Evolutionary conservation across 2,797 vertebrate genomes (phyloP), one percentile per base, ranked within the genome.

Genomic region (Poecilia gillii): DNA sequence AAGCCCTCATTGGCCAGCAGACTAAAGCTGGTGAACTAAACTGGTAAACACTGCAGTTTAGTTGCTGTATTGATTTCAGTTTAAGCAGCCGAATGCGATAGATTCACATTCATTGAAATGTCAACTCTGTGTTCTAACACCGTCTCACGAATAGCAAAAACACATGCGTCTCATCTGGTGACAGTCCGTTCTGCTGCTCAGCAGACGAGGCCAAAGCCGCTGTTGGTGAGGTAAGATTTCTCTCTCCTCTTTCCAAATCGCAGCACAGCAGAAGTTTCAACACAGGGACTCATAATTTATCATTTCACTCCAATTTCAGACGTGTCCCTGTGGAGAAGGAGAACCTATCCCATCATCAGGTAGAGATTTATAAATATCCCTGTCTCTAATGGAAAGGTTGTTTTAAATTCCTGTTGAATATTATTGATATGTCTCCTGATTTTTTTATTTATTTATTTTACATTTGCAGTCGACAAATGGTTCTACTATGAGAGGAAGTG

Each of bases 381-480:
- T 72, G 0, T 51, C 43, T 31, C 18, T 68, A 64, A 62, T 41
- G 0, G 33, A 18, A 8, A 74, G 5, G 79, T 73, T 41, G 20
- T 31, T 14, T 59, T 78, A 0, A 47, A 74, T 77, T 78, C 51
- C 68, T 70, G 25, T 39, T 79, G n/a, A 82, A 36, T n/a, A 33
- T 31, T 0, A 59, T 11, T 72, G 39, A 39, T 72, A 62, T 62
- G 18, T 70, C 55, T 68, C 1, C 57, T 28, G 55, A 31, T 28
- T 59, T 64, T 39, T 8, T n/a, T 45, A 59, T n/a, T 36, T 68
- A 83, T 33, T 23, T 66, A 0, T 55, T 46, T 64, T 85, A 46
- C 9, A 74, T 89, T 85, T 76, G 23, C 95, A 99, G 98, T 99
- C 72, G 97, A 99, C 89, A 96, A 96, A 84, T 99, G 97, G 97